These are phyloP conservation scores for Perizoma affinitatum DNA, from an alignment of 2,888 invertebrate species.

Conservation along the genomic window DNA sequence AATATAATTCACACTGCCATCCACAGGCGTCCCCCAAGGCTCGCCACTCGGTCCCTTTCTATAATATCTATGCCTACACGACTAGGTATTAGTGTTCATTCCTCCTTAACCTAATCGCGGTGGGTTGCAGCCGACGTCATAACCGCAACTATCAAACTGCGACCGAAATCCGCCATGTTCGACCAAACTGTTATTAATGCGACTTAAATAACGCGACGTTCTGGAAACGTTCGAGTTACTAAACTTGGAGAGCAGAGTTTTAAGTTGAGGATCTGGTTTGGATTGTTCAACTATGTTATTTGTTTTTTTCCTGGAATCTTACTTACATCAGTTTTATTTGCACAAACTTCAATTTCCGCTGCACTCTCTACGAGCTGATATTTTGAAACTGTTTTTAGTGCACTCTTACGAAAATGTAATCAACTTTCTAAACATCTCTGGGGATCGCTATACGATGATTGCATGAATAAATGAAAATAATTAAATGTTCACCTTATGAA, in stretches of 20 bases:
- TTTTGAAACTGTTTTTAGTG: too few relatives aligned
- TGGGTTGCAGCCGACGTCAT: slow-evolving; percentile 17
- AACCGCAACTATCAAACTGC: slow-evolving; percentile 36
- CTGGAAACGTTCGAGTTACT: too few relatives aligned
- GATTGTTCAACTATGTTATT: too few relatives aligned
- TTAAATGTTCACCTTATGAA: too few relatives aligned
- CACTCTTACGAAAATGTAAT: too few relatives aligned
- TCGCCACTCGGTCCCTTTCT: slow-evolving; percentile 7
- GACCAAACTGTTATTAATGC: slow-evolving; percentile 32
- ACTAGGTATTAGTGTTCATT: not conserved
- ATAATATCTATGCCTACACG: slow-evolving; percentile 1
- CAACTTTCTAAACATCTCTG: too few relatives aligned
- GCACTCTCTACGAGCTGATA: too few relatives aligned
- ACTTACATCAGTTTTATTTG: too few relatives aligned
- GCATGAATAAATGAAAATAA: too few relatives aligned
- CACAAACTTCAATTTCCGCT: too few relatives aligned
- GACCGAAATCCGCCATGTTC: slow-evolving; percentile 23
- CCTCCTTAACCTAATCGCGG: slow-evolving; percentile 16
- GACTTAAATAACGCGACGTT: slow-evolving; percentile 28
- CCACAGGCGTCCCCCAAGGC: slow-evolving; percentile 17
- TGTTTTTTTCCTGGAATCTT: too few relatives aligned
- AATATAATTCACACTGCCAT: slow-evolving; percentile 10
- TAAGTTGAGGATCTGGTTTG: not conserved
- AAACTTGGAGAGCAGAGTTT: not conserved
- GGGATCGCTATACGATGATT: too few relatives aligned